Evolutionary conservation across 1,140 invertebrate species (phyloP).

Genomic region (Drosophila equinoxialis): DNA sequence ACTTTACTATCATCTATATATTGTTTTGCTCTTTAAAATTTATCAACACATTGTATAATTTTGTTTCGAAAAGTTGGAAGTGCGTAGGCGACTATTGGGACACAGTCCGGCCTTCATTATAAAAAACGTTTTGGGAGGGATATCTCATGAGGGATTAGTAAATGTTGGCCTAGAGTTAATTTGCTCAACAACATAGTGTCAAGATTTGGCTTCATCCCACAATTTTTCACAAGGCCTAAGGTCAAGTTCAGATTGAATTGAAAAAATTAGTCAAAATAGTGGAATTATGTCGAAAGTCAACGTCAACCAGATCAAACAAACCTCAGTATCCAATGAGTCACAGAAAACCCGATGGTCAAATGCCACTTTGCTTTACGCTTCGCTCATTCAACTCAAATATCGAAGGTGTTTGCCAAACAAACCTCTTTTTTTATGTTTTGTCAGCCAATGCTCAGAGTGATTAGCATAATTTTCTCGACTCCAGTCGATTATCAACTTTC

Average conservation of each 20-base stretch:
- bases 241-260: slow-evolving; percentile 68
- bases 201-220: background rate
- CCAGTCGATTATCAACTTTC: slow-evolving; percentile 66
- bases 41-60: too few relatives aligned
- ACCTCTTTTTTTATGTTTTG: background rate
- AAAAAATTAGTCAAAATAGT: slow-evolving; percentile 45
- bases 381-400: slow-evolving; percentile 28
- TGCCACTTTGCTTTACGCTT: slow-evolving; percentile 35
- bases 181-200: slow-evolving; percentile 22
- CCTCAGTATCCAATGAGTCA: slow-evolving; percentile 50
- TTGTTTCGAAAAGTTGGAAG: slow-evolving; percentile 4
- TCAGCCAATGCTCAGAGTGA: slow-evolving; percentile 23
- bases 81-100: slow-evolving; percentile 34
- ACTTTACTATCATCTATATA: too few relatives aligned
- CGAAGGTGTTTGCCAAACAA: slow-evolving; percentile 62
- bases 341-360: slow-evolving; percentile 72
- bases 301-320: slow-evolving; percentile 38
- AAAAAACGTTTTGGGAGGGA: slow-evolving; percentile 30
- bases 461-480: slow-evolving; percentile 70
- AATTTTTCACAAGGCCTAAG: slow-evolving; percentile 50
- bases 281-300: slow-evolving; percentile 37
- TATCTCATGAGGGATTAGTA: slow-evolving; percentile 18
- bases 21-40: too few relatives aligned
- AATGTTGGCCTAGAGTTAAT: slow-evolving; percentile 38
- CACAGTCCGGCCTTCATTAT: slow-evolving; percentile 49